phyloP scores from a whole-genome alignment of 2,797 vertebrate species.

The Gambusia yucatana region DNA sequence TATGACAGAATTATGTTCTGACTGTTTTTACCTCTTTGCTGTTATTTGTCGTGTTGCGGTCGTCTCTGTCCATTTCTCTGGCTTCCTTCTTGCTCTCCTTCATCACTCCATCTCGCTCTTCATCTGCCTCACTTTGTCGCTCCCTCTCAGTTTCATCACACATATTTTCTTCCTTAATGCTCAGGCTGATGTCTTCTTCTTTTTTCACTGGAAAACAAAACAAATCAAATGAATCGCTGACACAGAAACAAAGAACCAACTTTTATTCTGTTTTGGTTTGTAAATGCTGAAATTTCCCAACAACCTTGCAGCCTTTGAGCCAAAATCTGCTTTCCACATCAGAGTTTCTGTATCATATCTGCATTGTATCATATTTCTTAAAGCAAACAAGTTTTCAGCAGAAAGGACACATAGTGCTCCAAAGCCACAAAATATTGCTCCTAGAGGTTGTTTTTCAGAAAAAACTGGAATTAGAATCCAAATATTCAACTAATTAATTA shows the following conservation, averaged over 20 bases:
- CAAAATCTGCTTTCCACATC: background rate
- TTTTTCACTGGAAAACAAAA: constrained; percentile 51
- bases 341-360: background rate
- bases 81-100: constrained; percentile 58
- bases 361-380: background rate
- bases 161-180: constrained; percentile 70
- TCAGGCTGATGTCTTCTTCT: constrained; percentile 50
- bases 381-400: background rate
- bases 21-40: constrained; percentile 72
- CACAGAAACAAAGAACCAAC: background rate
- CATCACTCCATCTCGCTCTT: constrained; percentile 47
- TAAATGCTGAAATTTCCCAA: background rate
- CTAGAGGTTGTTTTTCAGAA: background rate
- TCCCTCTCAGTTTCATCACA: constrained; percentile 46
- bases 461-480: background rate
- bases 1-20: background rate
- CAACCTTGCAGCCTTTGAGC: background rate
- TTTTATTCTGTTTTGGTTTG: background rate
- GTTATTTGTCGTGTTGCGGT: constrained; percentile 44
- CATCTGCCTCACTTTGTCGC: constrained; percentile 42
- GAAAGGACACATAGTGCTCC: no score
- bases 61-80: constrained; percentile 55
- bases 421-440: no score
- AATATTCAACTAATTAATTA: background rate
- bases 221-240: background rate